Evolutionary conservation across 2,888 invertebrate species (phyloP), one percentile per base, ranked within the genome.

Genomic region (Ophion ventricosus): DNA sequence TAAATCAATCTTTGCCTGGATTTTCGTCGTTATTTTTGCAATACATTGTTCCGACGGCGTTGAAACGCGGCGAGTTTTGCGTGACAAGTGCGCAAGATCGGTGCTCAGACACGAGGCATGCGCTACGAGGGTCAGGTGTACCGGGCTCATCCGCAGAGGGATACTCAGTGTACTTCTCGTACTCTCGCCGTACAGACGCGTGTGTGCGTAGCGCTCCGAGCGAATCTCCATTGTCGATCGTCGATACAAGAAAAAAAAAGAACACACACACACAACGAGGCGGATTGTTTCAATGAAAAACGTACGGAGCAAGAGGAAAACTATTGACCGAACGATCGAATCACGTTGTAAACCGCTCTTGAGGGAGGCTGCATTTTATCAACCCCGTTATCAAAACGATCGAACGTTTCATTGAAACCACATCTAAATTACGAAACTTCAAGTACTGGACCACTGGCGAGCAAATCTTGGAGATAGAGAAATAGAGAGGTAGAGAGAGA

Each of bases 121-220:
- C 88, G 88, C 88, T 77, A 66, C 73, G 80, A 76, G 67, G 79
- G 81, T 88, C 88, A 88, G 88, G 88, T 88, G 87, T 87, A 82
- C 66, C 80, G 76, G 73, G 49, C 82, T 78, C 81, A 83, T 82
- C 82, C 64, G 80, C 83, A 83, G 63, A 82, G 82, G 80, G 82
- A 80, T 80, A 87, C 77, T 54, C 87, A 88, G 88, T 88, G 73
- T 85, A 86, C 87, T 84, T 76, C 82, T 78, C 81, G 86, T 85
- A 80, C 85, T 86, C 85, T 56, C 69, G 70, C 80, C 64, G 76
- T 73, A 77, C 80, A 73, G 81, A 76, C 76, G 49, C 56, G 72
- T 40, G 59, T 20, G 59, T 77, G 66, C 40, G 66, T 76, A 40
- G 17, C 40, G 70, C 26, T 74, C 54, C 64, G 29, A n/a, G 29